Percentiles rank a stretch among this genome's conserved stretches.
These are phyloP conservation scores for Pitangus sulphuratus DNA, from an alignment of 2,797 vertebrate species.

Conservation along the genomic window DNA sequence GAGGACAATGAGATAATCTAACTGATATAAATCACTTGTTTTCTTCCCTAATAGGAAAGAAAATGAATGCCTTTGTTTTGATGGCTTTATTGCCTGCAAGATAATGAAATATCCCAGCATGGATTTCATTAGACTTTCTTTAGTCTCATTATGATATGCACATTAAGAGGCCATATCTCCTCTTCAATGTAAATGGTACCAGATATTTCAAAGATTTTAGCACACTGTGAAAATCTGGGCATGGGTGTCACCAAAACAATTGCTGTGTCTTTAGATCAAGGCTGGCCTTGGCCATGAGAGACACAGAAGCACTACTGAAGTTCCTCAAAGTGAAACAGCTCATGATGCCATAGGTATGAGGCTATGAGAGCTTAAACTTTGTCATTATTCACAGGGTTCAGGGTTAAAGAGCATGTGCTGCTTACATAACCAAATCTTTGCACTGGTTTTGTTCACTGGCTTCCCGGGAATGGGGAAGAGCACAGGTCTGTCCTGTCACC, in stretches of 20 bases:
- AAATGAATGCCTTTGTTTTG: conserved; percentile 56
- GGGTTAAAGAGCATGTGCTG: neutral
- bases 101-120: conserved; percentile 64
- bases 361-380: neutral
- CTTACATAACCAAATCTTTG: neutral
- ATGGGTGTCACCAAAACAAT: neutral
- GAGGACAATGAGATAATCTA: conserved; percentile 48
- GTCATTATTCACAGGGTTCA: neutral
- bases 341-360: neutral
- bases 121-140: conserved; percentile 56
- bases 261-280: neutral
- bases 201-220: neutral
- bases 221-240: neutral
- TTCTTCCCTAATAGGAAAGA: conserved; percentile 49
- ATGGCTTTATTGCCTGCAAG: conserved; percentile 48
- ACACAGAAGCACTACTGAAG: neutral
- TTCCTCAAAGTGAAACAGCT: neutral
- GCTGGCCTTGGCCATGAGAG: neutral
- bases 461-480: neutral
- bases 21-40: conserved; percentile 43
- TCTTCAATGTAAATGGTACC: neutral
- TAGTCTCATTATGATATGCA: neutral
- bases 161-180: conserved; percentile 25
- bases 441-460: neutral
- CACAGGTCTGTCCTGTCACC: neutral